A percentile compares a stretch with the other conserved stretches of the same genome.
Conservation (phyloP, 2,888 invertebrate genomes). For the Drosophila mulleri region DNA sequence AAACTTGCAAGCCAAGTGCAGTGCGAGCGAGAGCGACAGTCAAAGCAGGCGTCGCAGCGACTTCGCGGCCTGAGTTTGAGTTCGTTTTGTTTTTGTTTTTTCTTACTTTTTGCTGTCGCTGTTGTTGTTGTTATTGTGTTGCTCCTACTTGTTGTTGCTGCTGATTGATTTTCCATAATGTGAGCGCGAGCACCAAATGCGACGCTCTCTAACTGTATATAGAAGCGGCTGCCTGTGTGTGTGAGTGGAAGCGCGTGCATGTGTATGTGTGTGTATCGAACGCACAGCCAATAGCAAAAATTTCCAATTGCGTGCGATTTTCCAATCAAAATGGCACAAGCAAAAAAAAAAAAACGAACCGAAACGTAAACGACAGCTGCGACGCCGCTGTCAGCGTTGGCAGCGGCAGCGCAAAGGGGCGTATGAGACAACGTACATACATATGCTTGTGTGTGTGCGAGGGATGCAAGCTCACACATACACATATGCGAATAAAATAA, state of each 20-base stretch:
- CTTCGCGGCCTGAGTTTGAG: constrained; percentile 37
- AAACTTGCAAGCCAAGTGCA: constrained; percentile 58
- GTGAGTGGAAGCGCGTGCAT: constrained; percentile 10
- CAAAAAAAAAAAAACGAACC: constrained; percentile 52
- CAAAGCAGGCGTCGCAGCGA: constrained; percentile 20
- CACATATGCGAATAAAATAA: constrained; percentile 50
- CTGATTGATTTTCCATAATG: constrained; percentile 78
- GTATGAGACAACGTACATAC: constrained; percentile 37
- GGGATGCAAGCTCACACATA: constrained; percentile 36
- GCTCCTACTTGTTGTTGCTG: constrained; percentile 29
- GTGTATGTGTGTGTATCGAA: constrained; percentile 70
- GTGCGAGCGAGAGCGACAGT: constrained; percentile 20
- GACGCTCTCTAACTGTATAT: constrained; percentile 22
- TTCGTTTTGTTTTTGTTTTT: constrained; percentile 26
- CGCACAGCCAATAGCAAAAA: constrained; percentile 79
- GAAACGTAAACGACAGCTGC: constrained; percentile 41
- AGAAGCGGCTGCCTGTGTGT: constrained; percentile 9
- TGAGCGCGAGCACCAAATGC: constrained; percentile 56
- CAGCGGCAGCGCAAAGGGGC: constrained; percentile 48
- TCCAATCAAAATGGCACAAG: constrained; percentile 78
- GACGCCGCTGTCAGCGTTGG: constrained; percentile 31
- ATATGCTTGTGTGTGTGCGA: constrained; percentile 26
- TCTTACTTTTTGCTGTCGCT: background rate
- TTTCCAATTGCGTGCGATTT: constrained; percentile 80
- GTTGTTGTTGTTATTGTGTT: background rate